Base-by-base conservation (phyloP, 2,797 vertebrate genomes). In the Corythornis leucogaster region DNA sequence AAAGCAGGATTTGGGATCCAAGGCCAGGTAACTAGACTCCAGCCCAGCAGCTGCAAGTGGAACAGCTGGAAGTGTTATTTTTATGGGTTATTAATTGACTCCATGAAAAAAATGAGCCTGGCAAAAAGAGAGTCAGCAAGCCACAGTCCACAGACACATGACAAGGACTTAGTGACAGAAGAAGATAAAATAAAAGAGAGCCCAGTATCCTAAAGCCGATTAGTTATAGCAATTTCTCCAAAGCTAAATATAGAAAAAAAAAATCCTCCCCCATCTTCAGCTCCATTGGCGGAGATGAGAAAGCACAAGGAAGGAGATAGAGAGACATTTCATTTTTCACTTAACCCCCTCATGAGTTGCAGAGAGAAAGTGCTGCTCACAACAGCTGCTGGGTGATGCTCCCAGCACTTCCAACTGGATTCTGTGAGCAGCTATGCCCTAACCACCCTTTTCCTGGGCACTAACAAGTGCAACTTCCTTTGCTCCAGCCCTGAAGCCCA, bases 31-130 rank as follows among this genome's bases (percentile, higher is more conserved):
- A 75, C 85, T 68, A 82, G 81, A 84, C 89, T 78, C 75, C 62
- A 77, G 50, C 77, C 73, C 11, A 1, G 66, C 88, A 88, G 78
- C 92, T 77, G 86, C 63, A n/a, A 66, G 80, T 63, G 82, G 69
- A 92, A 85, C 86, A 90, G 95, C 93, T 90, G 95, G 94, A 92
- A 83, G 68, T 40, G 85, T 80, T 90, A 74, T 89, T 90, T 92
- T 84, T 79, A 59, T 1, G 18, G 89, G 85, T 83, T 94, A 93
- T 92, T 93, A 87, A 96, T 76, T 80, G 80, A 87, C 89, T 90
- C 48, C 35, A 30, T 73, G 51, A 84, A 92, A 75, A 69, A 69
- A 62, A n/a, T 9, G n/a, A 90, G 75, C 69, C 80, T 31, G 70
- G 88, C 84, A 92, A 90, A 74, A 22, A 9, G 43, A 46, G 31